Percentiles rank a stretch among this genome's conserved stretches.
Evolutionary conservation across 2,888 invertebrate species (phyloP).

Genomic region (Caenorhabditis japonica): DNA sequence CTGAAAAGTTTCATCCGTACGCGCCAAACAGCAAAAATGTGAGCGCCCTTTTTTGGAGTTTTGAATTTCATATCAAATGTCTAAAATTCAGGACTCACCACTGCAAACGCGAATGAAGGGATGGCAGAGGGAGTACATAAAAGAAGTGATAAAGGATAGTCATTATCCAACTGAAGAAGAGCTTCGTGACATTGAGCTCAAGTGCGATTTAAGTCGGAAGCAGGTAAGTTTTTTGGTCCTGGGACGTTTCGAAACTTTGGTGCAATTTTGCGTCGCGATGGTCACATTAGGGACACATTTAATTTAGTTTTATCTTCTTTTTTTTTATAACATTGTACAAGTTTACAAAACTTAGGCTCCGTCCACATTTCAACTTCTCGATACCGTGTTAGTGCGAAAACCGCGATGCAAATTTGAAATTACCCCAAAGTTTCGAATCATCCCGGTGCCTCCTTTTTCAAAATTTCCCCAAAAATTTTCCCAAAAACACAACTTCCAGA

Average conservation of each 20-base stretch:
- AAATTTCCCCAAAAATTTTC: no score
- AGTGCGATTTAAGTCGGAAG: slow-evolving; percentile 62
- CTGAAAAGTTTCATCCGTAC: slow-evolving; percentile 38
- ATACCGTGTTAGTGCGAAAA: neutral
- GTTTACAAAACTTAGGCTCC: no score
- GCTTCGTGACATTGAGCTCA: slow-evolving; percentile 59
- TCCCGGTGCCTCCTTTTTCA: no score
- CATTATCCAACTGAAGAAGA: slow-evolving; percentile 65
- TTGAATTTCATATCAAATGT: no score
- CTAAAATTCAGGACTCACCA: slow-evolving; percentile 30
- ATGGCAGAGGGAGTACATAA: slow-evolving; percentile 65
- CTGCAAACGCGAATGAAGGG: slow-evolving; percentile 65
- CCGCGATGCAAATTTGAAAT: no score
- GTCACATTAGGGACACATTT: no score
- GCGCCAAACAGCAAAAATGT: slow-evolving; percentile 24
- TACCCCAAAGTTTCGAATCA: no score
- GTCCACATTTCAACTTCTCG: slow-evolving; percentile 1
- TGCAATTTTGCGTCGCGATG: no score
- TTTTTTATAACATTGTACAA: no score
- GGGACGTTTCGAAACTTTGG: no score
- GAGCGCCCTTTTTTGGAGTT: neutral
- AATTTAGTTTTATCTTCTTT: no score
- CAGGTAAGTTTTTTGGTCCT: slow-evolving; percentile 37
- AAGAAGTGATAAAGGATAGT: slow-evolving; percentile 63
- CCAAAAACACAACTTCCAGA: no score